Percentiles rank a stretch among this genome's conserved stretches.
These are phyloP conservation scores for Megamerina dolium DNA, from an alignment of 2,888 invertebrate genomes.

Conservation along the genomic window DNA sequence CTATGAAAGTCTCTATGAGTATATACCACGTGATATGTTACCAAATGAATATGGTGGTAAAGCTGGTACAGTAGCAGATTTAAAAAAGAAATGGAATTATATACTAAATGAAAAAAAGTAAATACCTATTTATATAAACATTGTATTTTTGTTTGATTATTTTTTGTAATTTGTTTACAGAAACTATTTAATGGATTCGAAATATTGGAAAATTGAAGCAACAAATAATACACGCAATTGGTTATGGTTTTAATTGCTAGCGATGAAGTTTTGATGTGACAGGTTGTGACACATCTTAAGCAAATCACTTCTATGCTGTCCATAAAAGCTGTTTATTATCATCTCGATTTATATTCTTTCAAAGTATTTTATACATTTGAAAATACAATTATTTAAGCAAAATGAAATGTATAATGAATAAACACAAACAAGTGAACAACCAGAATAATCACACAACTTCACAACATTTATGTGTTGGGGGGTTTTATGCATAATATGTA, in stretches of 20 bases:
- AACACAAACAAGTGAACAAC: no score
- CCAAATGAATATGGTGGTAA: slow-evolving; percentile 21
- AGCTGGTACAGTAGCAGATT: slow-evolving; percentile 29
- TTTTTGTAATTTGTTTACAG: slow-evolving; percentile 35
- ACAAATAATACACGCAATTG: slow-evolving; percentile 25
- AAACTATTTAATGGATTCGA: slow-evolving; percentile 55
- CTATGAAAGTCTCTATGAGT: slow-evolving; percentile 54
- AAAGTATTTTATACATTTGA: no score
- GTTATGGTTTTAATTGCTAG: slow-evolving; percentile 17
- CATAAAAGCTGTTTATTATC: no score
- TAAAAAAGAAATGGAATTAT: slow-evolving; percentile 51
- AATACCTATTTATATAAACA: slow-evolving; percentile 2
- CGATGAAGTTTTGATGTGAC: no score
- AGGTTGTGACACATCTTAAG: no score
- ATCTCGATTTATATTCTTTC: no score
- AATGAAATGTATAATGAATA: no score
- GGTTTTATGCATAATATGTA: no score
- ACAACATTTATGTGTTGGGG: no score
- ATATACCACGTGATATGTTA: slow-evolving; percentile 55
- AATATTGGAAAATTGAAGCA: slow-evolving; percentile 58
- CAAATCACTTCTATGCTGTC: no score
- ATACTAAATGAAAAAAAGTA: slow-evolving; percentile 28
- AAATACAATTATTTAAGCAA: no score
- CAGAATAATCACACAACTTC: no score
- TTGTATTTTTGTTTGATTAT: not conserved